A percentile compares a stretch with the other conserved stretches of the same genome.
phyloP scores from a whole-genome alignment of 1,140 invertebrate species.

The Heliconius eleuchia region DNA sequence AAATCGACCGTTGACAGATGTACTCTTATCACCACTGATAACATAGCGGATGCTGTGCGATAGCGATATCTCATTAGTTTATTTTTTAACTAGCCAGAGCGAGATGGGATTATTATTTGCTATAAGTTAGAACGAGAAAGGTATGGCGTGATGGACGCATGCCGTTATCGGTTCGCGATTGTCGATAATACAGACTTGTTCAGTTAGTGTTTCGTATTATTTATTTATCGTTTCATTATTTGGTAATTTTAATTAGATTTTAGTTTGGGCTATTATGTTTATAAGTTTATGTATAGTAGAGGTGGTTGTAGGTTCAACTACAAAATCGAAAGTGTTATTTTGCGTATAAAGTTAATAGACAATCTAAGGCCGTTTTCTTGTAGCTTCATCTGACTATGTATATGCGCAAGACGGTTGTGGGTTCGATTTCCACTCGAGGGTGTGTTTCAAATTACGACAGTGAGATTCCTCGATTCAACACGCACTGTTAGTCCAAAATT shows the following conservation, averaged over 20 bases:
- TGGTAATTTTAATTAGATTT: slow-evolving; percentile 1
- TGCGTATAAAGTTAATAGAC: too few relatives aligned
- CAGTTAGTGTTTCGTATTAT: not conserved
- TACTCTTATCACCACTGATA: slow-evolving; percentile 54
- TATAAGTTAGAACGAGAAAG: slow-evolving; percentile 41
- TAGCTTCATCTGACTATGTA: too few relatives aligned
- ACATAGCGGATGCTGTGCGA: slow-evolving; percentile 58
- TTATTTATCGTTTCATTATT: slow-evolving; percentile 9
- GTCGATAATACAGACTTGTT: slow-evolving; percentile 39
- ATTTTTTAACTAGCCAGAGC: slow-evolving; percentile 53
- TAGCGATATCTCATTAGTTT: slow-evolving; percentile 58
- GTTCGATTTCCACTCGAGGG: too few relatives aligned
- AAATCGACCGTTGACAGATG: slow-evolving; percentile 49
- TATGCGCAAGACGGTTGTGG: too few relatives aligned
- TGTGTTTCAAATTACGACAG: too few relatives aligned
- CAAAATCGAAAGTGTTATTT: not conserved
- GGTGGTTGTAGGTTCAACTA: not conserved
- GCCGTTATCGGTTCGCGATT: slow-evolving; percentile 43
- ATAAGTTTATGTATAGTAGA: not conserved
- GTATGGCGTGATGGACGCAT: slow-evolving; percentile 55
- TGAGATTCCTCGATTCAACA: too few relatives aligned
- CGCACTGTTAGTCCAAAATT: too few relatives aligned
- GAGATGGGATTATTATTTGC: slow-evolving; percentile 41
- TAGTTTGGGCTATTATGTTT: not conserved
- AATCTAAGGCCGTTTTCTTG: too few relatives aligned